These are phyloP conservation scores for Drosophila albomicans DNA, from an alignment of 1,140 invertebrate species.

Conservation along the genomic window DNA sequence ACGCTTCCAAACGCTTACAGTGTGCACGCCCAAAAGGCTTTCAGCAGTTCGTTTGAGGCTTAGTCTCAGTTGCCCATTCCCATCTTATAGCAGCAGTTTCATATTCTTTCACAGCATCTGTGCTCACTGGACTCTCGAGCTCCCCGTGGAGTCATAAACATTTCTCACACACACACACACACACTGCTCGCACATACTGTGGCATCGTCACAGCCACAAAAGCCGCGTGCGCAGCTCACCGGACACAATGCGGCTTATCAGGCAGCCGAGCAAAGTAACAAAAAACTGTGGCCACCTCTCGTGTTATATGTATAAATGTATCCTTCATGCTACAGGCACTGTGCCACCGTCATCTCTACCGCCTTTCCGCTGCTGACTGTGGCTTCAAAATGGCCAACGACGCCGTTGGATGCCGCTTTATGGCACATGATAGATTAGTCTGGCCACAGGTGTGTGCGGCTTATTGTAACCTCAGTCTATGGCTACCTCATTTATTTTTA, in stretches of 20 bases:
- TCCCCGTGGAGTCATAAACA: slow-evolving; percentile 75
- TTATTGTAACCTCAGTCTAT: slow-evolving; percentile 35
- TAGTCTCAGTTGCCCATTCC: slow-evolving; percentile 28
- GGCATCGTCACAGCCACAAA: slow-evolving; percentile 56
- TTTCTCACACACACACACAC: slow-evolving; percentile 30
- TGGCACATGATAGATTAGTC: slow-evolving; percentile 82
- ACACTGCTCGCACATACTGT: slow-evolving; percentile 5
- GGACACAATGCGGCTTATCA: slow-evolving; percentile 81
- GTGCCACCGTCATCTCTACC: neutral
- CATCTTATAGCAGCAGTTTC: neutral
- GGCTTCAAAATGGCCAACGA: slow-evolving; percentile 31
- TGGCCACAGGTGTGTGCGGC: slow-evolving; percentile 68
- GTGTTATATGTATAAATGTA: slow-evolving; percentile 3
- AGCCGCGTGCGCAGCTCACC: slow-evolving; percentile 79
- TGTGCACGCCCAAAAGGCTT: slow-evolving; percentile 28
- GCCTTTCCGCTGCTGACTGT: neutral
- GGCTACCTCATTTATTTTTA: neutral
- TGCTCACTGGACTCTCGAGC: slow-evolving; percentile 14
- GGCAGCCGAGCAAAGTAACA: slow-evolving; percentile 38
- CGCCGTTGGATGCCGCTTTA: slow-evolving; percentile 62
- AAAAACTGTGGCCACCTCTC: slow-evolving; percentile 24
- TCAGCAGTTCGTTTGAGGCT: slow-evolving; percentile 48
- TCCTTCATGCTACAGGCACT: neutral
- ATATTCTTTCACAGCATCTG: slow-evolving; percentile 39
- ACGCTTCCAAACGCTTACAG: slow-evolving; percentile 2